A percentile compares a stretch with the other conserved stretches of the same genome.
Evolutionary conservation across 2,888 invertebrate genomes (phyloP).

Genomic region (Amiota communis): DNA sequence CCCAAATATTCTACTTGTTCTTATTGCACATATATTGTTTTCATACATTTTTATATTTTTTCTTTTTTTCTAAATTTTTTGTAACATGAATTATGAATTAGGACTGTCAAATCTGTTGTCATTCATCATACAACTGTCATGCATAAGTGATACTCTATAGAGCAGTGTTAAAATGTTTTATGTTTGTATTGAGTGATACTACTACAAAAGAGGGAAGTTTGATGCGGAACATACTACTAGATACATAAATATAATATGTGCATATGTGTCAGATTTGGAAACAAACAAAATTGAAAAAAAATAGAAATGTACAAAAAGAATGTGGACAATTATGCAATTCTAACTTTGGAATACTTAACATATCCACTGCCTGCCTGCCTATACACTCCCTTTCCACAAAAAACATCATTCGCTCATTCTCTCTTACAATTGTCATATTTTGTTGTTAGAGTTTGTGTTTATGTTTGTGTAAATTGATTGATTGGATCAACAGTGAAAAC

Average conservation of each 20-base stretch:
- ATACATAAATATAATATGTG: too few relatives aligned
- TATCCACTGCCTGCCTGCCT: not conserved
- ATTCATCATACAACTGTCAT: conserved; percentile 48
- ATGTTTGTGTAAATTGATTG: conserved; percentile 51
- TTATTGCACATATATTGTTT: not conserved
- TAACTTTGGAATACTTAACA: too few relatives aligned
- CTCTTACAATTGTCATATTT: conserved; percentile 10
- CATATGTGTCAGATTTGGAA: too few relatives aligned
- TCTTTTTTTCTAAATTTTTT: conserved; percentile 47
- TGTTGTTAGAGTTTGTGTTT: not conserved
- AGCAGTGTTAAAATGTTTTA: not conserved
- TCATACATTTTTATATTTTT: not conserved
- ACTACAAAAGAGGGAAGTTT: conserved; percentile 21
- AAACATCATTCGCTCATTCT: not conserved
- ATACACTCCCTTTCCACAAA: not conserved
- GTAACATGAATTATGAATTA: conserved; percentile 60
- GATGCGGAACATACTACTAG: not conserved
- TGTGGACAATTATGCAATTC: conserved; percentile 5
- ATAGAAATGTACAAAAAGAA: not conserved
- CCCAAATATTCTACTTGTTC: not conserved
- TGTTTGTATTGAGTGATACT: conserved; percentile 18
- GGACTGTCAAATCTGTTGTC: conserved; percentile 63
- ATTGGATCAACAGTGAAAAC: conserved; percentile 40
- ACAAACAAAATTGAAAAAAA: too few relatives aligned
- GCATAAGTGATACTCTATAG: too few relatives aligned